These are phyloP conservation scores for Amphipoea lucens DNA, from an alignment of 2,888 invertebrate genomes.

Conservation along the genomic window DNA sequence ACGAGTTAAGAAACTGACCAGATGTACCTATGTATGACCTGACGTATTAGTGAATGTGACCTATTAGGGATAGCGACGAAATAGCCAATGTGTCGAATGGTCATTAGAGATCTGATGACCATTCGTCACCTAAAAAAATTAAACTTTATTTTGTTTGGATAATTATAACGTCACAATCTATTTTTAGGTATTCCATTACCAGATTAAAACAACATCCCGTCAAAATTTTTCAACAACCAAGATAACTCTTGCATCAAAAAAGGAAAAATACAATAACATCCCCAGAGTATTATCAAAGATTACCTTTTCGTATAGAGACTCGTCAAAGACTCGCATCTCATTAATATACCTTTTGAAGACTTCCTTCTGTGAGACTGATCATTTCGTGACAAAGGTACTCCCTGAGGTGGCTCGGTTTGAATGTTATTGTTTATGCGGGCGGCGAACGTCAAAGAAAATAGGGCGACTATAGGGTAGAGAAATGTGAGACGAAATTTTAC, in stretches of 20 bases:
- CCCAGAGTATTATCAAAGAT: slow-evolving; percentile 69
- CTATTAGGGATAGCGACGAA: no score
- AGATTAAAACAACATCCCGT: slow-evolving; percentile 23
- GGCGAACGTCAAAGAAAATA: slow-evolving; percentile 75
- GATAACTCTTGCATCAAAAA: slow-evolving; percentile 24
- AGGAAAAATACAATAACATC: slow-evolving; percentile 52
- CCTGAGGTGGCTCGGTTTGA: slow-evolving; percentile 83
- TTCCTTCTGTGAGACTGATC: slow-evolving; percentile 78
- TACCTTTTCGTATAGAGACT: slow-evolving; percentile 70
- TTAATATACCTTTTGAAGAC: slow-evolving; percentile 81
- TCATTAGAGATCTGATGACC: no score
- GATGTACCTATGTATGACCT: no score
- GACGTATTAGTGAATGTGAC: no score
- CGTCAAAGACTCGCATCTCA: slow-evolving; percentile 80
- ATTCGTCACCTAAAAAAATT: no score
- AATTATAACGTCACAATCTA: neutral
- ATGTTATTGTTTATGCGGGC: slow-evolving; percentile 86
- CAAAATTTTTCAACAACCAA: neutral
- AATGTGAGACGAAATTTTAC: neutral
- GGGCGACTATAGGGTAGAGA: slow-evolving; percentile 62
- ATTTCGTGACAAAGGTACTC: slow-evolving; percentile 83
- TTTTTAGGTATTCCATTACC: slow-evolving; percentile 22
- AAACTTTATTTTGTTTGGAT: no score
- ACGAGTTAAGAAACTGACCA: no score
- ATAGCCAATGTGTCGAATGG: no score